Evolutionary conservation across 2,888 invertebrate species (phyloP), one percentile per base, ranked within the genome.

Genomic region (Volucella inanis): DNA sequence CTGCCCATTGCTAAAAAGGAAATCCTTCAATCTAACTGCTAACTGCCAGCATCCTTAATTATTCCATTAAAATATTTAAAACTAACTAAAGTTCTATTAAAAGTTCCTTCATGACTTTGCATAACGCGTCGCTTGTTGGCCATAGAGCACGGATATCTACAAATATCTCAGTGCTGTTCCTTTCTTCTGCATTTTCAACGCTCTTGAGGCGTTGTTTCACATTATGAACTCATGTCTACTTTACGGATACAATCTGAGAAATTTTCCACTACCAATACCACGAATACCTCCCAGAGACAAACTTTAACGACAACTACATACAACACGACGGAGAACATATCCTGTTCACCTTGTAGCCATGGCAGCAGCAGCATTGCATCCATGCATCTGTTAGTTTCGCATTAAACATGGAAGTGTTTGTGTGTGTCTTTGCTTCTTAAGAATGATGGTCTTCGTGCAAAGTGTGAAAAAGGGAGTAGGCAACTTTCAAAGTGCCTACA

Each of bases 31-130:
- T 78, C 75, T 71, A 84, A 80, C 84, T 76, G 79, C 78, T n/a
- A 84, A 80, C 84, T 76, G 79, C 78, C 11, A 31, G 49, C 75
- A 61, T 75, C 71, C 80, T 84, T 84, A 84, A 84, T 84, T 79
- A 84, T 84, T 84, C 80, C 84, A 84, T 84, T 84, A 84, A 84
- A 84, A 80, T 84, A 84, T 84, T 79, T 84, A 75, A 84, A 84
- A 84, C 80, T 84, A 79, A 84, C 79, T 84, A 76, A 84, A 84
- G 84, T 76, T 80, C 65, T 80, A 84, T 80, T 84, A 84, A 84
- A 84, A 84, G 75, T 84, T 80, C 61, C 54, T 55, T 84, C 80
- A 75, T 79, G 80, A 67, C 80, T 79, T 55, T 62, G 75, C 75
- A 76, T 75, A 79, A 74, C 70, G 68, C 75, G 52, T 59, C 84